These are phyloP conservation scores for Diplazon laetatorius DNA, from an alignment of 2,888 invertebrate species.

Conservation along the genomic window DNA sequence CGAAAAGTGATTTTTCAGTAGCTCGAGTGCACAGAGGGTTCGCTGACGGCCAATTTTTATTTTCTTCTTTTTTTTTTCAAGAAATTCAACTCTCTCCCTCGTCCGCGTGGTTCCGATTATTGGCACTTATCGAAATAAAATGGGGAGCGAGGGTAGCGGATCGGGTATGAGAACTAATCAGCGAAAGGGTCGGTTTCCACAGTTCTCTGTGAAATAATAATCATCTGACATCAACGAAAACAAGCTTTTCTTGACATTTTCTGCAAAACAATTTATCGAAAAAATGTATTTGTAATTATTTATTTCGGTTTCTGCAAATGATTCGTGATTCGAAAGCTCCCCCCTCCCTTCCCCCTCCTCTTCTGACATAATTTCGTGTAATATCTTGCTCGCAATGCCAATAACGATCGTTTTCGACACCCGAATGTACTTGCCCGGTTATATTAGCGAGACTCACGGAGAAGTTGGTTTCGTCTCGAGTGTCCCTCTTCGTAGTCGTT, in stretches of 20 bases:
- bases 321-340: too few species aligned
- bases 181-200: background rate
- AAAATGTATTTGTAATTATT: too few species aligned
- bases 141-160: background rate
- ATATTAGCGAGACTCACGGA: slow-evolving; percentile 28
- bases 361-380: too few species aligned
- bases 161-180: background rate
- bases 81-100: slow-evolving; percentile 52
- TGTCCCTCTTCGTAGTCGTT: slow-evolving; percentile 45
- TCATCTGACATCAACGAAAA: too few species aligned
- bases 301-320: too few species aligned
- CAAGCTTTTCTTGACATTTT: too few species aligned
- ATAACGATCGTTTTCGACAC: background rate
- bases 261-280: too few species aligned
- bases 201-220: background rate
- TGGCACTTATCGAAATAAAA: slow-evolving; percentile 45
- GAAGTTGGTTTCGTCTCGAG: slow-evolving; percentile 50
- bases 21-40: slow-evolving; percentile 43
- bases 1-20: slow-evolving; percentile 68
- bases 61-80: too few species aligned
- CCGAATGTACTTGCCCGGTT: slow-evolving; percentile 17
- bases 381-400: background rate
- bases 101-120: slow-evolving; percentile 46
- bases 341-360: too few species aligned
- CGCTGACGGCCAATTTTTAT: too few species aligned